Base-by-base conservation (phyloP, 2,113 vertebrate genomes). In the Spea multiplicata region DNA sequence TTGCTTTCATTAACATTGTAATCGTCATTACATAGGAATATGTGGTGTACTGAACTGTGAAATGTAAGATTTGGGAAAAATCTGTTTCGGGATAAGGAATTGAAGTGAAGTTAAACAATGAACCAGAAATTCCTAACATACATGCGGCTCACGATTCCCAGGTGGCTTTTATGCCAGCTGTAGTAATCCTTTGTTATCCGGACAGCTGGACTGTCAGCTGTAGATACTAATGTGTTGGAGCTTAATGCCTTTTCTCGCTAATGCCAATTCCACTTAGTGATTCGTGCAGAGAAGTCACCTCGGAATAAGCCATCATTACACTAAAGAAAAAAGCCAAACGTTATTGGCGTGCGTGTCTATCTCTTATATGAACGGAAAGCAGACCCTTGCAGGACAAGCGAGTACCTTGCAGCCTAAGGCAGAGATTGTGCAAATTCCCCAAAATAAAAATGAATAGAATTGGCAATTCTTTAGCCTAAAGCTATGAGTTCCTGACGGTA, bases 151-250 rank as follows among this genome's bases (percentile, higher is more conserved):
- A 13, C 10, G 5, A 14, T 16, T 66, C 17, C 76, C 17, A 78
- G 68, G 57, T 53, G 68, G 57, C 6, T 74, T 53, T 30, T 6
- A 30, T 49, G 30, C 52, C 67, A 78, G 59, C 59, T 78, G 67
- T 44, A 61, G 10, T 71, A n/a, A 65, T 53, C 47, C 17, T 69
- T 77, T 64, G 64, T 17, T n/a, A 49, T 44, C 47, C 4, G 46
- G 57, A 44, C 68, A 71, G 76, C 76, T 78, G 75, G 45, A 57
- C 44, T 50, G 68, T 71, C 67, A 71, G 61, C 59, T 64, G 76
- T 45, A 17, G n/a, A 30, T 55, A 47, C 0, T 64, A 30, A 66
- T 53, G 16, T 44, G 44, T 53, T 44, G 8, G 3, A 17, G 64
- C n/a, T 14, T 46, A 45, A 53, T 17, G 64, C 4, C 64, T 66